Conservation (phyloP, 2,113 vertebrate species). For the Callipepla squamata region DNA sequence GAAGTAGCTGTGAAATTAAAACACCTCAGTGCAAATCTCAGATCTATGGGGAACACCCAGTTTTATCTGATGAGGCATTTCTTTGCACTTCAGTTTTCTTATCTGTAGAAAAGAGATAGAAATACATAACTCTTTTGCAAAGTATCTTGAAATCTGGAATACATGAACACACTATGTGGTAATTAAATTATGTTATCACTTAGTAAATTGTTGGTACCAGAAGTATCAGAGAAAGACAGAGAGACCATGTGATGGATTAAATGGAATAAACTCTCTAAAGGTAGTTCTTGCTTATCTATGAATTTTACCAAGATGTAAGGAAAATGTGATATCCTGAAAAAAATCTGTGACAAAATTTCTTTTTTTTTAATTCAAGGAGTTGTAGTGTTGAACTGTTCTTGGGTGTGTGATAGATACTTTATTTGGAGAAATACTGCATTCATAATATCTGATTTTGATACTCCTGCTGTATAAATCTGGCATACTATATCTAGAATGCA, state of each 20-base stretch:
- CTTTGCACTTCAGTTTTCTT: background rate
- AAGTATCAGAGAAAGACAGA: background rate
- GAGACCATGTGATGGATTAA: background rate
- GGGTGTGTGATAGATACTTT: background rate
- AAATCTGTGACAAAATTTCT: background rate
- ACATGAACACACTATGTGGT: background rate
- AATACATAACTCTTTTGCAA: background rate
- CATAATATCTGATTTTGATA: conserved; percentile 5
- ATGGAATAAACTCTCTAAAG: background rate
- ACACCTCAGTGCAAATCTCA: background rate
- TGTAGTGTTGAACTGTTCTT: background rate
- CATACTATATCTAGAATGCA: background rate
- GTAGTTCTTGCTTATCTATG: background rate
- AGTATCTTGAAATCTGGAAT: background rate
- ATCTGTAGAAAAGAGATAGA: background rate
- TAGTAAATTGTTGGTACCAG: background rate
- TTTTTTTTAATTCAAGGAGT: background rate
- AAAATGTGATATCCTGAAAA: background rate
- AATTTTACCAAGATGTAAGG: background rate
- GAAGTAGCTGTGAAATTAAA: background rate
- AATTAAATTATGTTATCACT: background rate
- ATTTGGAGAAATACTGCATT: background rate
- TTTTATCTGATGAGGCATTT: background rate
- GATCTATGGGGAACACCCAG: background rate
- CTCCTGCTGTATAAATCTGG: background rate